Evolutionary conservation across 37 sponge, comb jelly and placozoan species (phyloP), one percentile per base, ranked within the genome.

Genomic region (Spongilla lacustris): DNA sequence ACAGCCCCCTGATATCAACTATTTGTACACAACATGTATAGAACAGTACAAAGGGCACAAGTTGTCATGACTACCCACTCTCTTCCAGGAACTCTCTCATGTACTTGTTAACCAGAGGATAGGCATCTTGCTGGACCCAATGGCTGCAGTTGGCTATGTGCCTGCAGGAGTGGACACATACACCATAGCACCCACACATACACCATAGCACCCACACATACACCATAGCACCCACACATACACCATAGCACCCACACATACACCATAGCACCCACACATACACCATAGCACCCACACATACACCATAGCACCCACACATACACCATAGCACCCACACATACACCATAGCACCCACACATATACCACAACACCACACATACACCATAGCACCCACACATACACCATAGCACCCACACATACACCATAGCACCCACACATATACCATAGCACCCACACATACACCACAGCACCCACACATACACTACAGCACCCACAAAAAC

Each of bases 121-220:
- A 81, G 36, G 28, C 36, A 71, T 87, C 87, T 75, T 80, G 81
- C 81, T 87, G 87, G 22, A 87, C 73, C 87, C 87, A 87, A 36
- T 58, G 58, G 21, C 58, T 58, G 58, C 58, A 58, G 58, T 58
- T 58, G 58, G 58, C 19, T 17, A 58, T 58, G 19, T 58, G 58
- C 58, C 58, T 58, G 58, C 58, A 17, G 19, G 58, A 14, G 58
- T 19, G 58, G 12, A 17, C 58, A 41, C 41, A 41, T 17, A 58
- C 21, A 58, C 21, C 21, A 58, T 17, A 58, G 1, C 21, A 58
- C 58, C 0, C 58, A 17, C 58, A 58, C 58, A 58, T 17, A 58
- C 58, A 58, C 58, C 19, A 58, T 17, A 41, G 3, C 41, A 41
- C 41, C 41, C 41, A 1, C 58, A 41, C 41, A 41, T 0, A 58